These are phyloP conservation scores for Peromyscus californicus DNA, from an alignment of 2,113 vertebrate species.

Conservation along the genomic window DNA sequence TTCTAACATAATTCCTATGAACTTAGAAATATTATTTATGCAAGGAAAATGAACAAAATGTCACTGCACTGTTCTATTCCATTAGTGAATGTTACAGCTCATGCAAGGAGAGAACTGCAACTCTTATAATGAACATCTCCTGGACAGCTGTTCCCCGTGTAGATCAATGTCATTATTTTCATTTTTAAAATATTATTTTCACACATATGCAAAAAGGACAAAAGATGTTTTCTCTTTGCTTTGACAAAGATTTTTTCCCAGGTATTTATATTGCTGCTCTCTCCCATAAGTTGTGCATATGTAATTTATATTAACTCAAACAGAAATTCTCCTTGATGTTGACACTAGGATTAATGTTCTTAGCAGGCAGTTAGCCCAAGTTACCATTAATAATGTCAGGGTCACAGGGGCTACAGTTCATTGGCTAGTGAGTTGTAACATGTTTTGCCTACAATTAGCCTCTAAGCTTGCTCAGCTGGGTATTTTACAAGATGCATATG, in stretches of 20 bases:
- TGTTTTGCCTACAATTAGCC: background rate
- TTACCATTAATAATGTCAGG: slow-evolving; percentile 52
- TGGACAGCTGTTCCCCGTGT: background rate
- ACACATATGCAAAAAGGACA: background rate
- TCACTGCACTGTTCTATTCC: background rate
- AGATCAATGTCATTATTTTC: background rate
- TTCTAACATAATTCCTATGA: background rate
- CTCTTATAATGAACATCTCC: background rate
- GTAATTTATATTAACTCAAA: slow-evolving; percentile 69
- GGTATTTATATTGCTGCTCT: slow-evolving; percentile 21
- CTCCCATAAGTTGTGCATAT: slow-evolving; percentile 28
- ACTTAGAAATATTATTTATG: background rate
- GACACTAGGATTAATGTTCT: slow-evolving; percentile 55
- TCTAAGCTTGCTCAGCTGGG: background rate
- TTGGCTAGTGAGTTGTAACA: slow-evolving; percentile 24
- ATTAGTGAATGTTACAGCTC: background rate
- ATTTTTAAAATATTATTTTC: slow-evolving; percentile 8
- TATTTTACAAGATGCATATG: slow-evolving; percentile 42
- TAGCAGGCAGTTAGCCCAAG: slow-evolving; percentile 38
- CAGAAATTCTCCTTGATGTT: slow-evolving; percentile 63
- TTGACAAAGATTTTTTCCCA: background rate
- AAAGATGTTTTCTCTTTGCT: background rate
- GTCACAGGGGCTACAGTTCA: slow-evolving; percentile 52
- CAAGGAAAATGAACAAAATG: slow-evolving; percentile 52
- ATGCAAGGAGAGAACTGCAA: background rate